Percentiles rank a stretch among this genome's conserved stretches.
These are phyloP conservation scores for Podocnemis expansa DNA, from an alignment of 2,113 vertebrate genomes.

Conservation along the genomic window DNA sequence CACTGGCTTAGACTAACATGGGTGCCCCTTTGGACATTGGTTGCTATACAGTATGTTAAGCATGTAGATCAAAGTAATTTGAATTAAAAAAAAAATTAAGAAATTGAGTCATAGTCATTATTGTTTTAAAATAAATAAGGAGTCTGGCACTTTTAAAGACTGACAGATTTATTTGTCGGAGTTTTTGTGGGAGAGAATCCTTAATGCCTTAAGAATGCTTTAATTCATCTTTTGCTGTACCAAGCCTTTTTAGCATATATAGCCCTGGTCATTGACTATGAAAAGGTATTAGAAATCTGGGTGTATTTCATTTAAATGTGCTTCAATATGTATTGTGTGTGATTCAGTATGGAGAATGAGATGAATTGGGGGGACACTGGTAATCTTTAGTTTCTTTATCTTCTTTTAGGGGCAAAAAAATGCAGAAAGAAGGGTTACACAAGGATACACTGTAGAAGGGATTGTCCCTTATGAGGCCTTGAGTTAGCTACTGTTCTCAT, in stretches of 20 bases:
- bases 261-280: constrained; percentile 13
- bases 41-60: constrained; percentile 1
- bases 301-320: not conserved
- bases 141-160: too few relatives aligned
- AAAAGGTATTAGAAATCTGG: not conserved
- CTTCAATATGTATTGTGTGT: not conserved
- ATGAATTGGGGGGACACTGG: not conserved
- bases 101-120: not conserved
- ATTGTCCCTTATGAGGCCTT: constrained; percentile 41
- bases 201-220: too few relatives aligned
- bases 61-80: constrained; percentile 26
- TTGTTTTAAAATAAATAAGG: constrained; percentile 28
- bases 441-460: constrained; percentile 9
- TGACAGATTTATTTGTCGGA: too few relatives aligned
- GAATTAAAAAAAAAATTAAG: not conserved
- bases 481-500: constrained; percentile 29
- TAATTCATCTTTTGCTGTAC: not conserved
- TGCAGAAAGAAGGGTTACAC: constrained; percentile 31
- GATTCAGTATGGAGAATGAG: not conserved
- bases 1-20: too few relatives aligned
- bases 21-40: too few relatives aligned
- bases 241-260: not conserved
- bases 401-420: constrained; percentile 39
- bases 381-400: constrained; percentile 46
- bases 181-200: too few relatives aligned